Percentiles rank a stretch among this genome's conserved stretches.
These are phyloP conservation scores for Corvus moneduloides DNA, from an alignment of 2,113 vertebrate genomes.

Conservation along the genomic window DNA sequence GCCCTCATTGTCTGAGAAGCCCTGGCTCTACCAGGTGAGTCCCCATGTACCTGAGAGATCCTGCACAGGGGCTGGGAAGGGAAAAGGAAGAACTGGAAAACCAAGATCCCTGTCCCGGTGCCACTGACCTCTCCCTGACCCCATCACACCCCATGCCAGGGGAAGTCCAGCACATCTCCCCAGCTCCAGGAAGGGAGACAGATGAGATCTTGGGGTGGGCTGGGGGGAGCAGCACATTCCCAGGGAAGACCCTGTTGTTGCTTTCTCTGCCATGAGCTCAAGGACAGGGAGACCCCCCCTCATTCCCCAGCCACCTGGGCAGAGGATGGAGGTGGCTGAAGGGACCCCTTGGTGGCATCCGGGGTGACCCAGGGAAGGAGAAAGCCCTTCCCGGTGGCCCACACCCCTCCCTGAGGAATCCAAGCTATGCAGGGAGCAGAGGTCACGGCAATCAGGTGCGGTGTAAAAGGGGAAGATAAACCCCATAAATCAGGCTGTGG, in stretches of 20 bases:
- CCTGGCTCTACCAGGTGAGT: not conserved
- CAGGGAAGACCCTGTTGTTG: not conserved
- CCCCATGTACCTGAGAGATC: not conserved
- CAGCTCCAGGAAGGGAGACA: not conserved
- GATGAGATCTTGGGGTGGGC: not conserved
- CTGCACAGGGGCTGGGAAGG: not conserved
- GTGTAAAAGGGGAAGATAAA: slow-evolving; percentile 42
- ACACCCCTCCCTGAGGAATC: slow-evolving; percentile 23
- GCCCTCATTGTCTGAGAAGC: not conserved
- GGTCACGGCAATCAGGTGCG: not conserved
- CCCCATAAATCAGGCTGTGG: not conserved
- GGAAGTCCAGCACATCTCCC: not conserved
- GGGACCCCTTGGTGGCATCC: not conserved
- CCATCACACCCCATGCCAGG: not conserved
- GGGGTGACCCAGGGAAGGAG: not conserved
- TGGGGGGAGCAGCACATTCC: not conserved
- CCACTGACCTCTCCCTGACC: not conserved
- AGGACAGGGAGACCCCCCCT: not conserved
- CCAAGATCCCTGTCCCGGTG: rapidly evolving
- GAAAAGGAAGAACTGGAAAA: not conserved
- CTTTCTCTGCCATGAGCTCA: not conserved
- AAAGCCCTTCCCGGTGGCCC: not conserved
- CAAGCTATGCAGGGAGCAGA: slow-evolving; percentile 11
- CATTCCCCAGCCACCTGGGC: too few relatives aligned
- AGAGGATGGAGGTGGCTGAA: not conserved